Evolutionary conservation across 1,140 invertebrate genomes (phyloP), one percentile per base, ranked within the genome.

Genomic region (Meloidogyne floridensis): DNA sequence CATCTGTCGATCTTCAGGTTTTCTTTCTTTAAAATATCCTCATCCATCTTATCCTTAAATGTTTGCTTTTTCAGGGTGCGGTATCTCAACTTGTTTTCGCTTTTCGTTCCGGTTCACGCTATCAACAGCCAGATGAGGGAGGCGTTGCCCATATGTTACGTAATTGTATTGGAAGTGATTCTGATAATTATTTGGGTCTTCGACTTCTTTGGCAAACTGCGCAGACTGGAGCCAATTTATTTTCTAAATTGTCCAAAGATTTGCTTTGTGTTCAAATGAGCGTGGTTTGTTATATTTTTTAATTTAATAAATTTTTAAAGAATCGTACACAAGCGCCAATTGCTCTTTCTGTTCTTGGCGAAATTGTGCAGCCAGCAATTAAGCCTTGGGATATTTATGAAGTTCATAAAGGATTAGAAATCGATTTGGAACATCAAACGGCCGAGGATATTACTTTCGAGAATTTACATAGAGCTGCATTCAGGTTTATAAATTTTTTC

Each of bases 381-480:
- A 85, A 89, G 75, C 74, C 86, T n/a, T 89, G 88, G 88, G 88
- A 89, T 72, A 73, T 90, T 75, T 72, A 79, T 42, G 86, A 87
- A 47, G 84, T 82, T 9, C 54, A 81, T n/a, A 42, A 75, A 20
- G 75, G 72, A 32, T 59, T 89, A 72, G 56, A 73, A 10, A 70
- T 15, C 8, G 88, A 88, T 54, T 53, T 84, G 11, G 69, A 76
- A 9, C 77, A 83, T 75, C 78, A 85, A 51, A 76, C 74, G 8
- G 74, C 86, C 10, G 82, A 77, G 65, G 89, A 87, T 70, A 72
- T 81, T 20, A 53, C 83, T 9, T 32, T 90, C n/a, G 88, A 89
- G n/a, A 76, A 81, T 53, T 72, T 90, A 20, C 88, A 89, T 76
- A 78, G 81, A 15, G 87, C 88, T 56, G 88, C 88, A 10, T 89